These are phyloP conservation scores for Takifugu flavidus DNA, from an alignment of 2,113 vertebrate genomes.

Conservation along the genomic window DNA sequence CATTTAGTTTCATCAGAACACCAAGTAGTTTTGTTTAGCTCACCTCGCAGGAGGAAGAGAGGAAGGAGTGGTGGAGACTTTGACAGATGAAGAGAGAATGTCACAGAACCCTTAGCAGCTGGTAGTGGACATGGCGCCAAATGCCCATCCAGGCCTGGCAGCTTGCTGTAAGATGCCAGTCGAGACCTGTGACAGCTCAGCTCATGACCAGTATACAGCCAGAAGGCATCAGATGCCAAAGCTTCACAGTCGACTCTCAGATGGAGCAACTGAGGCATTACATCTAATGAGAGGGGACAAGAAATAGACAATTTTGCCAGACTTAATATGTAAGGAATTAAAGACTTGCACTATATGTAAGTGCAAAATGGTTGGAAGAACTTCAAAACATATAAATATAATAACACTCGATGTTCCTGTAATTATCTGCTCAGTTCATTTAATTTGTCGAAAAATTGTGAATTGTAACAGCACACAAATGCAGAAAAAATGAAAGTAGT, in stretches of 20 bases:
- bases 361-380: neutral
- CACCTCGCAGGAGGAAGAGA: constrained; percentile 21
- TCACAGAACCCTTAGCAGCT: constrained; percentile 69
- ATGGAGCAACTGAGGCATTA: constrained; percentile 56
- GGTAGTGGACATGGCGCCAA: constrained; percentile 68
- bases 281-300: constrained; percentile 50
- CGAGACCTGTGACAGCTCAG: constrained; percentile 60
- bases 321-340: constrained; percentile 10
- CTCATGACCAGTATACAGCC: constrained; percentile 62
- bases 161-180: constrained; percentile 71
- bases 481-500: constrained; percentile 20
- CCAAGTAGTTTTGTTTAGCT: constrained; percentile 41
- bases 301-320: constrained; percentile 26
- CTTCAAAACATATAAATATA: neutral
- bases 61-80: constrained; percentile 14
- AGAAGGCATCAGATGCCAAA: constrained; percentile 63
- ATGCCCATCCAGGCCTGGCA: constrained; percentile 67
- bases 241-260: constrained; percentile 48
- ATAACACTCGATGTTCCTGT: neutral
- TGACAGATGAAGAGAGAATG: constrained; percentile 64
- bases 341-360: neutral
- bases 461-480: constrained; percentile 30
- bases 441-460: neutral
- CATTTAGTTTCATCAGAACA: constrained; percentile 28
- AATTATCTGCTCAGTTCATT: too few relatives aligned